phyloP scores from a whole-genome alignment of 2,888 invertebrate genomes.

The Cantharis flavilabris region DNA sequence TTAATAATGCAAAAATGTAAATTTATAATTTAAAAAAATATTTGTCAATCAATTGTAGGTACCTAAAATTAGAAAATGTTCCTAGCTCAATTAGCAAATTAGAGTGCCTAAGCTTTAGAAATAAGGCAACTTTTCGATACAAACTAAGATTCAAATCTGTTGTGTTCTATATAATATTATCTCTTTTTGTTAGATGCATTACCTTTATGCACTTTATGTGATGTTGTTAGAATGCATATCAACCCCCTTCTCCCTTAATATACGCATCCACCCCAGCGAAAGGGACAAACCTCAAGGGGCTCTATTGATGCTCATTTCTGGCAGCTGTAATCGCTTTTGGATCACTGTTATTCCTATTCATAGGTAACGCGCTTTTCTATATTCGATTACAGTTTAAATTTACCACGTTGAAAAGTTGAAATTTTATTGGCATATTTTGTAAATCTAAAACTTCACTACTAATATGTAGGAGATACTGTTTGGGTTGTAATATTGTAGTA shows the following conservation, averaged over 20 bases:
- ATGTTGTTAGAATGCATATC: constrained; percentile 8
- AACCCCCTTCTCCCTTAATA: constrained; percentile 16
- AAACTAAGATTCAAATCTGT: not conserved
- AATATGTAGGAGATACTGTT: not conserved
- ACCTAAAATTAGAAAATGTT: not conserved
- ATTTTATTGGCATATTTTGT: not conserved
- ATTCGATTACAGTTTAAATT: constrained; percentile 54
- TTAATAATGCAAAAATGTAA: not conserved
- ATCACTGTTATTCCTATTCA: constrained; percentile 57
- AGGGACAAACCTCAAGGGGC: constrained; percentile 43
- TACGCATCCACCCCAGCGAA: constrained; percentile 25
- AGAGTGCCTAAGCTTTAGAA: not conserved
- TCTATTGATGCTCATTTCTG: constrained; percentile 57
- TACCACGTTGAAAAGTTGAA: constrained; percentile 39
- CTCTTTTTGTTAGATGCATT: constrained; percentile 17
- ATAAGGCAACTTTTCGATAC: not conserved
- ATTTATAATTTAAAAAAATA: not conserved
- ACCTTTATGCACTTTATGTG: constrained; percentile 29
- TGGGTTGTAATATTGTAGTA: not conserved
- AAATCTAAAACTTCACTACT: not conserved
- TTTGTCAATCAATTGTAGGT: not conserved
- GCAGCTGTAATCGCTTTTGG: constrained; percentile 59
- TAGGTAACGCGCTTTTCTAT: constrained; percentile 52
- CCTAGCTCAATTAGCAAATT: not conserved
- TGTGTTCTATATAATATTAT: constrained; percentile 6